Conservation (phyloP, 1,140 invertebrate species). For the Lasioglossum albipes region DNA sequence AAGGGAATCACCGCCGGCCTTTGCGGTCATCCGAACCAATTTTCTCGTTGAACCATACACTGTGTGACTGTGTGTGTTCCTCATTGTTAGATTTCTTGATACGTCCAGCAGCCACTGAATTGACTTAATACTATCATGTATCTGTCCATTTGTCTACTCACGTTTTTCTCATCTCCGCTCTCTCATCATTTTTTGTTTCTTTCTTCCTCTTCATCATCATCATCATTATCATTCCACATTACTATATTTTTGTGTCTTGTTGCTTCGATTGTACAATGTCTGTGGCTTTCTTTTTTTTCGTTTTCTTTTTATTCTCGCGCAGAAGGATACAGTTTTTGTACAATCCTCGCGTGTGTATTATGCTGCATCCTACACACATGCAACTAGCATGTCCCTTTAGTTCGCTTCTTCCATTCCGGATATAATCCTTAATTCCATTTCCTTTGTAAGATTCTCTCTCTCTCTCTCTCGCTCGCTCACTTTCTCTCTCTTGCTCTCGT, state of each 20-base stretch:
- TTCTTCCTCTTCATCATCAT: constrained; percentile 5
- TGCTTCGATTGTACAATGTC: constrained; percentile 48
- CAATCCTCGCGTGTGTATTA: constrained; percentile 55
- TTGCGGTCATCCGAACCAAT: constrained; percentile 41
- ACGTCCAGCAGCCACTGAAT: constrained; percentile 61
- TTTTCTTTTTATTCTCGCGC: constrained; percentile 7
- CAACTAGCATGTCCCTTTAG: constrained; percentile 26
- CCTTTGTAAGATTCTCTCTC: background rate
- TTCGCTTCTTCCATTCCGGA: constrained; percentile 35
- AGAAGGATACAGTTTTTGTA: constrained; percentile 30
- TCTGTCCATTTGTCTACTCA: constrained; percentile 54
- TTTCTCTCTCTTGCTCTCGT: background rate
- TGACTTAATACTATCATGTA: constrained; percentile 73
- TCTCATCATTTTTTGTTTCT: background rate
- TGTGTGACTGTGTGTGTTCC: constrained; percentile 2
- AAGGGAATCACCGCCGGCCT: constrained; percentile 58
- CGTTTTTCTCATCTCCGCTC: constrained; percentile 23
- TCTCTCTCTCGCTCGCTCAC: too few species aligned
- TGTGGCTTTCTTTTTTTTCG: background rate
- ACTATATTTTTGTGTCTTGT: constrained; percentile 49
- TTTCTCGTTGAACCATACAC: constrained; percentile 3
- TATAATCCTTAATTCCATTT: constrained; percentile 51
- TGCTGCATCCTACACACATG: constrained; percentile 41
- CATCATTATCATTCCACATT: constrained; percentile 41
- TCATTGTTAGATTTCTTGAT: constrained; percentile 44